Conservation (phyloP, 2,797 vertebrate species). For the Bryconaethiops microstoma region DNA sequence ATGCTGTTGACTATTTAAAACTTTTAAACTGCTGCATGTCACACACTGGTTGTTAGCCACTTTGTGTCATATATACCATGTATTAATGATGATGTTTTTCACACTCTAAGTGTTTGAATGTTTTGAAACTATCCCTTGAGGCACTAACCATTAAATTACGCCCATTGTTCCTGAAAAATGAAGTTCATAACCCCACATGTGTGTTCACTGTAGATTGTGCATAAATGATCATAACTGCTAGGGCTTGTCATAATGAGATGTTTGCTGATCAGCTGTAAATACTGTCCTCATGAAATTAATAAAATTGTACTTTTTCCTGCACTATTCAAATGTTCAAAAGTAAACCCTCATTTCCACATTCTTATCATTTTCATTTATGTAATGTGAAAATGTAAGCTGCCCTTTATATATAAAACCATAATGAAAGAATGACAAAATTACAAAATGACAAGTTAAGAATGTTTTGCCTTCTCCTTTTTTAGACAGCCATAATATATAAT, state of each 20-base stretch:
- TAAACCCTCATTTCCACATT: no score
- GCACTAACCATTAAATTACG: neutral
- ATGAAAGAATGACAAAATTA: no score
- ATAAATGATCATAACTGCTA: neutral
- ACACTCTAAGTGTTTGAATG: neutral
- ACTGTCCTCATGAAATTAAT: no score
- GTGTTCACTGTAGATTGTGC: neutral
- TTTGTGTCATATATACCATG: no score
- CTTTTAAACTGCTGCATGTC: conserved; percentile 1
- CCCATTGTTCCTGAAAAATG: neutral
- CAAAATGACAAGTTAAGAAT: no score
- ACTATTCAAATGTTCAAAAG: no score
- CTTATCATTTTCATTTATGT: no score
- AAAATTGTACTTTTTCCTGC: no score
- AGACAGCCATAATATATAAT: no score
- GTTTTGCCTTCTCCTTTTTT: no score
- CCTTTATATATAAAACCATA: no score
- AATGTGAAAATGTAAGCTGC: no score
- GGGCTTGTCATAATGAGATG: neutral
- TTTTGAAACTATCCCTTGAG: neutral
- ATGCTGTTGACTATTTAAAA: conserved; percentile 23
- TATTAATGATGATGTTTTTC: neutral
- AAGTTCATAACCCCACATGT: neutral
- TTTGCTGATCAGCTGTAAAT: neutral
- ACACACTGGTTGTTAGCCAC: neutral